Conservation (phyloP, 1,140 invertebrate species). For the Trichonephila inaurata region DNA sequence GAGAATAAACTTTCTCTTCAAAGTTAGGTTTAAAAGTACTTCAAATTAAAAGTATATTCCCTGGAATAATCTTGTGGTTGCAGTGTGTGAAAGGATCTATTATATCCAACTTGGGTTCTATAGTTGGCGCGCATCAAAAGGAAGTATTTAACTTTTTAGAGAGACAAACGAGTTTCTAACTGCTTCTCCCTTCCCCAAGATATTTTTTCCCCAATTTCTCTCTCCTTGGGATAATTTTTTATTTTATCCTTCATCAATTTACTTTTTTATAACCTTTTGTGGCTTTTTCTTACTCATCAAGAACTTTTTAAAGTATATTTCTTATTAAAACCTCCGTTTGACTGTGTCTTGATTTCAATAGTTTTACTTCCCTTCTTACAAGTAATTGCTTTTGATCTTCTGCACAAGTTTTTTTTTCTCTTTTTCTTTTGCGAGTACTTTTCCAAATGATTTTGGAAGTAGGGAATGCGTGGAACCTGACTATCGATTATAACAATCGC, state of each 20-base stretch:
- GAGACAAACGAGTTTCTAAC: conserved; percentile 69
- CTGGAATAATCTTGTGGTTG: conserved; percentile 3
- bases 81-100: conserved; percentile 64
- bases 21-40: neutral
- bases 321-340: conserved; percentile 71
- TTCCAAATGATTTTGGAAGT: conserved; percentile 65
- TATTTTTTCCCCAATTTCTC: conserved; percentile 32
- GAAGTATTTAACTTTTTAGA: conserved; percentile 60
- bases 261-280: conserved; percentile 58
- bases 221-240: conserved; percentile 51
- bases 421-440: conserved; percentile 36
- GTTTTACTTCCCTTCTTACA: conserved; percentile 68
- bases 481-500: conserved; percentile 70
- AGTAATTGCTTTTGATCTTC: conserved; percentile 74
- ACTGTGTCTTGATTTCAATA: conserved; percentile 65
- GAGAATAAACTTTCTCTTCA: conserved; percentile 32
- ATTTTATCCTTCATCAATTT: conserved; percentile 71
- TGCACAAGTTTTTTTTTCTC: neutral
- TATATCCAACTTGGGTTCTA: conserved; percentile 51
- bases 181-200: conserved; percentile 54
- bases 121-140: conserved; percentile 48
- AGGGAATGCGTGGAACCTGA: conserved; percentile 29
- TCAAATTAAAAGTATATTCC: conserved; percentile 37
- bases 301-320: conserved; percentile 74
- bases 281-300: conserved; percentile 74